Conservation (phyloP, 37 sponge, comb jelly and placozoan species). For the Geodia barretti region DNA sequence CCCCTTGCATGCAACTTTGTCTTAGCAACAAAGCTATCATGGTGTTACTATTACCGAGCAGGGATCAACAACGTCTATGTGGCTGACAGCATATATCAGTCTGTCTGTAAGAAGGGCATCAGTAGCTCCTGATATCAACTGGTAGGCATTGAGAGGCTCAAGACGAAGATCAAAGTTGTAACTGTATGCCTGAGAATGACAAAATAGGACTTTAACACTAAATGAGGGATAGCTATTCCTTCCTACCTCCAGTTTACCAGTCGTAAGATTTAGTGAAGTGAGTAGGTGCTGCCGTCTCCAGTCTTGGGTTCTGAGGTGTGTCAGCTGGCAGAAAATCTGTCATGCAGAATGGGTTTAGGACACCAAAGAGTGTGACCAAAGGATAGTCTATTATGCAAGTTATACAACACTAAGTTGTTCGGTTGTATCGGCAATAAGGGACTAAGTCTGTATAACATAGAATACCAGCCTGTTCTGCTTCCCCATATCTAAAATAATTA, state of each 20-base stretch:
- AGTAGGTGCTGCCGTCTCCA: slow-evolving; percentile 58
- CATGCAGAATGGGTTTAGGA: not conserved
- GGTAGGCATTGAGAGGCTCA: slow-evolving; percentile 25
- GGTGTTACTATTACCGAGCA: slow-evolving; percentile 36
- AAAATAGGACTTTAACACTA: not conserved
- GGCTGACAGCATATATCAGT: slow-evolving; percentile 60
- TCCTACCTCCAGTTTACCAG: slow-evolving; percentile 47
- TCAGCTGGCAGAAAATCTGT: slow-evolving; percentile 53
- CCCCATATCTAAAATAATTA: too few relatives aligned
- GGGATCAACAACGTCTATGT: slow-evolving; percentile 47
- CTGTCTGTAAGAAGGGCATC: slow-evolving; percentile 50
- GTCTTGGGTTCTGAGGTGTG: slow-evolving; percentile 29
- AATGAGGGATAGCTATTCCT: not conserved
- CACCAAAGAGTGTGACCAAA: too few relatives aligned
- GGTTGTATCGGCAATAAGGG: too few relatives aligned
- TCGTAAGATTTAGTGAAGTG: slow-evolving; percentile 57
- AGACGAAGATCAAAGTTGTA: slow-evolving; percentile 45
- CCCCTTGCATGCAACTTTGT: too few relatives aligned
- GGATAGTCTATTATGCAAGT: too few relatives aligned
- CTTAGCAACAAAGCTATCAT: too few relatives aligned
- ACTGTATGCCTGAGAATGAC: slow-evolving; percentile 67
- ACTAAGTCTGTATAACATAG: too few relatives aligned
- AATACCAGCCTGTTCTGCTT: too few relatives aligned
- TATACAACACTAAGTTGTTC: too few relatives aligned
- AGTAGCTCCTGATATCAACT: slow-evolving; percentile 45